Evolutionary conservation across 2,113 vertebrate genomes (phyloP), one percentile per base, ranked within the genome.

Genomic region (Oxyura jamaicensis): DNA sequence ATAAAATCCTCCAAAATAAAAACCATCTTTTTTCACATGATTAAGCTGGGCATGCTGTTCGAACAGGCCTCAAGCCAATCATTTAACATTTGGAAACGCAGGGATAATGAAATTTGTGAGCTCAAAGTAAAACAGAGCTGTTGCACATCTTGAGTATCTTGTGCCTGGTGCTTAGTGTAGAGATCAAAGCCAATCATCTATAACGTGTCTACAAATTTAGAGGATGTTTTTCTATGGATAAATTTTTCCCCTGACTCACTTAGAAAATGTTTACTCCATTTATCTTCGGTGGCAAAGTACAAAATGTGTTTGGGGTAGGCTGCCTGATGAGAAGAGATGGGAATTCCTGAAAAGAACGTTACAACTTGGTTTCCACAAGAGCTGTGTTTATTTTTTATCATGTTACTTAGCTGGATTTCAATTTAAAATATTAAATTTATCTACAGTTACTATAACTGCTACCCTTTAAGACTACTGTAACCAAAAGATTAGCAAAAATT

Each of bases 131-230:
- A 71, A 84, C 80, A 46, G 36, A 83, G 65, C 25, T 81, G 56
- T 71, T 83, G 58, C 33, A 68, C 36, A 55, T 80, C 68, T 84
- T 74, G 53, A 75, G 63, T 75, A 35, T 75, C 66, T 73, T 72
- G 20, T 78, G 69, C 36, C 73, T 86, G 46, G 77, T 78, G 52
- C 28, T 86, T 89, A 86, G 48, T 7, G 88, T 36, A 39, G 28
- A 39, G 77, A 94, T 78, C 62, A 87, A 88, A 93, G 28, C 33
- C 33, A 73, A 77, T 76, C 21, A 65, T 91, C 88, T 84, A n/a
- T 62, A 93, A 79, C 35, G 58, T 20, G 79, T 42, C 67, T 91
- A 19, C 65, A 28, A 87, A 80, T 83, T 66, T 58, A 85, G 2
- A 66, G 42, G 85, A 78, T 21, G 7, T 42, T 56, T 56, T 60